phyloP scores from a whole-genome alignment of 1,140 invertebrate species.

The Nasonia longicornis region DNA sequence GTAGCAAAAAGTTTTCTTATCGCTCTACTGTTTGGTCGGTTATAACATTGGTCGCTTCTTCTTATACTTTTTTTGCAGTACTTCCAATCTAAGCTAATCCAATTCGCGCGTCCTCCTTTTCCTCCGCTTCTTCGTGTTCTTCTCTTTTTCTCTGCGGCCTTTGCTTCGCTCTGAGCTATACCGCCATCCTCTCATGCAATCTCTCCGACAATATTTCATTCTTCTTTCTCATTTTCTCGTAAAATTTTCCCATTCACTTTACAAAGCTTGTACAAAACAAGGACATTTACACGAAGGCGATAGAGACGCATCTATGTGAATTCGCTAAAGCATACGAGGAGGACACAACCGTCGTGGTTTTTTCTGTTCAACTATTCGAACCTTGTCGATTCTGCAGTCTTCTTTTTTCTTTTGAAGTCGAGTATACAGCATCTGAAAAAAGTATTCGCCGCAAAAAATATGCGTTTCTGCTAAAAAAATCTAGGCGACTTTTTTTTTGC shows the following conservation, averaged over 20 bases:
- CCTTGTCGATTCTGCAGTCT: neutral
- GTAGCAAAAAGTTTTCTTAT: slow-evolving; percentile 13
- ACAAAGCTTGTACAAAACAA: neutral
- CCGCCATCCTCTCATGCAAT: neutral
- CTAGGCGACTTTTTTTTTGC: neutral
- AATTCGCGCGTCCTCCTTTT: neutral
- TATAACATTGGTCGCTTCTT: slow-evolving; percentile 1
- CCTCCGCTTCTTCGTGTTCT: neutral
- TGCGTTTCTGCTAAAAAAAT: neutral
- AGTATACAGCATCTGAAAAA: neutral
- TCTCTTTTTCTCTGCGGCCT: neutral
- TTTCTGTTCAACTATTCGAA: neutral
- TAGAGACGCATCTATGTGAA: neutral
- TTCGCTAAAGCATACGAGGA: neutral
- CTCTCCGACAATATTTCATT: slow-evolving; percentile 5
- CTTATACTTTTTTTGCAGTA: neutral
- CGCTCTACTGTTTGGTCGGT: slow-evolving; percentile 8
- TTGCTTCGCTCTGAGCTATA: no score
- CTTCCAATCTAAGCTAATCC: slow-evolving; percentile 16
- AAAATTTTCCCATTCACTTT: slow-evolving; percentile 3
- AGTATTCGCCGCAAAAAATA: neutral
- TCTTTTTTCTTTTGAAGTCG: neutral
- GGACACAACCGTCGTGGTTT: neutral
- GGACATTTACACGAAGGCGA: neutral
- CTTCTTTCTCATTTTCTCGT: neutral